A percentile compares a stretch with the other conserved stretches of the same genome.
phyloP scores from a whole-genome alignment of 2,113 vertebrate genomes.

The Phycodurus eques region DNA sequence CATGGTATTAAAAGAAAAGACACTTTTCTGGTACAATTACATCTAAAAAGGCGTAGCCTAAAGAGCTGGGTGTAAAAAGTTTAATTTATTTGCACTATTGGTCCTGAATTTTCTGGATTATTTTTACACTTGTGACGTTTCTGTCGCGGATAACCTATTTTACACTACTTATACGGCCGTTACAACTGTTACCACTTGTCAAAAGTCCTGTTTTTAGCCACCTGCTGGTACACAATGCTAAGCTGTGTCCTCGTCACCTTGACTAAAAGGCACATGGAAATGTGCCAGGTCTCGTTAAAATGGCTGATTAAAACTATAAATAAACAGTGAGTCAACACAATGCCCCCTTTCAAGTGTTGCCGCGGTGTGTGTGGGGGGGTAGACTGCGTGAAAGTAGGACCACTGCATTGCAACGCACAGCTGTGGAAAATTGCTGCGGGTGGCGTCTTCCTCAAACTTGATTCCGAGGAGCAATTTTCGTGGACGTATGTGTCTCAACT shows the following conservation, averaged over 20 bases:
- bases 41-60: background rate
- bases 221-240: background rate
- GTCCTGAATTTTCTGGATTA: background rate
- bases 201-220: background rate
- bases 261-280: conserved; percentile 1
- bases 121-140: background rate
- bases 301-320: conserved; percentile 7
- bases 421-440: background rate
- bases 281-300: background rate
- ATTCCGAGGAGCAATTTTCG: background rate
- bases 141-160: background rate
- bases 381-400: background rate
- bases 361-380: background rate
- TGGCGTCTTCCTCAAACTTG: background rate
- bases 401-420: background rate
- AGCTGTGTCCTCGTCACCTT: conserved; percentile 5
- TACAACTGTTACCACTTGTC: background rate
- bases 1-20: background rate
- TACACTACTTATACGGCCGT: background rate
- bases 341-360: background rate
- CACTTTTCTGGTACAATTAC: background rate
- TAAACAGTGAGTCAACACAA: conserved; percentile 2
- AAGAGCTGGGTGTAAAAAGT: no score
- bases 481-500: background rate
- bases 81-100: background rate